phyloP scores from a whole-genome alignment of 1,140 invertebrate genomes.

The Drosophila suzukii region DNA sequence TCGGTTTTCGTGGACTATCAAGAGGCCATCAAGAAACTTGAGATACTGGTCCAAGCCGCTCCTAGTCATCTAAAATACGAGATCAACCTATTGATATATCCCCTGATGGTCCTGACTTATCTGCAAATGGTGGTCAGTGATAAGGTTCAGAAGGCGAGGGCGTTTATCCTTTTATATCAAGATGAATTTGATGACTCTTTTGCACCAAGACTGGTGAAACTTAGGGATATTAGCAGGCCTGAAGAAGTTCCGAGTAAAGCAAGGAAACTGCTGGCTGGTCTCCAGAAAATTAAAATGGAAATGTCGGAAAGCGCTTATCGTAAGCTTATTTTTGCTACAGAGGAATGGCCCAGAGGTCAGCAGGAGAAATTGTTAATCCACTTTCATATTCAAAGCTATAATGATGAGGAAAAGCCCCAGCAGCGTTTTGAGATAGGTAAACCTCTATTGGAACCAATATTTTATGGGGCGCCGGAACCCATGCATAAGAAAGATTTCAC shows the following conservation, averaged over 20 bases:
- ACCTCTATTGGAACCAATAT: slow-evolving; percentile 4
- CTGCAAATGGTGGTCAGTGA: slow-evolving; percentile 39
- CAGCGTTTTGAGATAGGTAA: slow-evolving; percentile 1
- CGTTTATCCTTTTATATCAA: slow-evolving; percentile 13
- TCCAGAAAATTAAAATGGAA: slow-evolving; percentile 19
- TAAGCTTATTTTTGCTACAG: neutral
- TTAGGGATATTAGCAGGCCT: slow-evolving; percentile 14
- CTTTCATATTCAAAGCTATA: slow-evolving; percentile 12
- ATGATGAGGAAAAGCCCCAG: neutral
- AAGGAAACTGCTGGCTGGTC: slow-evolving; percentile 24
- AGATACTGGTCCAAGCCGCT: neutral
- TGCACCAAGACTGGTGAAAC: slow-evolving; percentile 28
- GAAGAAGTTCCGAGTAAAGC: slow-evolving; percentile 35
- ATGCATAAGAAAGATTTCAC: slow-evolving; percentile 7
- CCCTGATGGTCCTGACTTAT: slow-evolving; percentile 36
- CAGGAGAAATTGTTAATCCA: slow-evolving; percentile 29
- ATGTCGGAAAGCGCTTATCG: slow-evolving; percentile 17
- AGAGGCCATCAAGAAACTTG: slow-evolving; percentile 12
- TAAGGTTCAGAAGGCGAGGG: slow-evolving; percentile 4
- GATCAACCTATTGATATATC: slow-evolving; percentile 39
- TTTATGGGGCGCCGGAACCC: slow-evolving; percentile 9
- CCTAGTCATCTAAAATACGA: slow-evolving; percentile 49
- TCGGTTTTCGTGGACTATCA: slow-evolving; percentile 26
- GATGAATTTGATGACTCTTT: slow-evolving; percentile 40
- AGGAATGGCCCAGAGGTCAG: slow-evolving; percentile 16